Conservation (phyloP, 37 sponge, comb jelly and placozoan species). For the Agelas oroides region DNA sequence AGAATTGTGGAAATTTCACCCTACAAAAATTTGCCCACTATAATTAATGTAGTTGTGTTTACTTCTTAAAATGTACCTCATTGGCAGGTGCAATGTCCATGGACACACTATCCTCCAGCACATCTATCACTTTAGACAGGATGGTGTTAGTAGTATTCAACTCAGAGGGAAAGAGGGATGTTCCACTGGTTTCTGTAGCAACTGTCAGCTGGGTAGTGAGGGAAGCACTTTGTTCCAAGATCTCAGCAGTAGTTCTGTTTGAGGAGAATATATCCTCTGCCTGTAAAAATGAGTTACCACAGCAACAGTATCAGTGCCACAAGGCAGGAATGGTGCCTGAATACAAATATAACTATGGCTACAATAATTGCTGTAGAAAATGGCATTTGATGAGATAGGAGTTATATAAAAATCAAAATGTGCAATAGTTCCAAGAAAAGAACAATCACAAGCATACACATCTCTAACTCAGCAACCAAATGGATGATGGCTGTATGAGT, state of each 20-base stretch:
- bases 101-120: background rate
- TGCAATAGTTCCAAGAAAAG: no score
- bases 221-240: background rate
- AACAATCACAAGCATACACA: no score
- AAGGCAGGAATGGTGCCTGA: no score
- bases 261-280: background rate
- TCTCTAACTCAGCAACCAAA: no score
- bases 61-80: background rate
- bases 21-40: no score
- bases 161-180: constrained; percentile 8
- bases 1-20: no score
- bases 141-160: constrained; percentile 15
- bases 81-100: background rate
- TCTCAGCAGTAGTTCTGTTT: background rate
- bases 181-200: background rate
- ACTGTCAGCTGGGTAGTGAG: background rate
- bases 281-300: background rate
- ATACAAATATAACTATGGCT: no score
- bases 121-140: constrained; percentile 1
- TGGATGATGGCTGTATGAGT: no score
- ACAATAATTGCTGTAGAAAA: no score
- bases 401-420: no score
- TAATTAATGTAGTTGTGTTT: no score
- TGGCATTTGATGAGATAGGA: no score
- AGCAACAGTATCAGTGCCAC: background rate